These are phyloP conservation scores for Riptortus pedestris DNA, from an alignment of 1,140 invertebrate genomes.

Conservation along the genomic window DNA sequence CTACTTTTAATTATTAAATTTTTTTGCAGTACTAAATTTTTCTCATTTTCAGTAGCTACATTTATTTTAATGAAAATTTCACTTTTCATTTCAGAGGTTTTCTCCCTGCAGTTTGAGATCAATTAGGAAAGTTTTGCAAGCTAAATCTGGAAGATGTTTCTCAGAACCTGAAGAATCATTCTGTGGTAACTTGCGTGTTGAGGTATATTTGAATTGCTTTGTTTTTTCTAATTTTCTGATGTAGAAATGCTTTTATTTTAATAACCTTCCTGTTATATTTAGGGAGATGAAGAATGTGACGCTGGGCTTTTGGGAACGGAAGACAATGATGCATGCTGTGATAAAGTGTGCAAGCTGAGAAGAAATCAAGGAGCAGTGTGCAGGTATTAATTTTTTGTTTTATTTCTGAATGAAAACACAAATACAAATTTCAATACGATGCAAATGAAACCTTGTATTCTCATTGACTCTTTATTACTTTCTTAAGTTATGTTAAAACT, in stretches of 20 bases:
- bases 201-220: slow-evolving; percentile 39
- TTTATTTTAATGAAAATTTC: background rate
- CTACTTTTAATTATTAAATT: slow-evolving; percentile 1
- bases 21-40: background rate
- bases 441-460: too few species aligned
- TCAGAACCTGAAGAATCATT: slow-evolving; percentile 89
- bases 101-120: slow-evolving; percentile 86
- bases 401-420: background rate
- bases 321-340: slow-evolving; percentile 83
- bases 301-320: slow-evolving; percentile 83
- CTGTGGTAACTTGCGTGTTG: slow-evolving; percentile 85
- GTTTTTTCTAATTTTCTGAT: too few species aligned
- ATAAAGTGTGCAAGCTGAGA: slow-evolving; percentile 81
- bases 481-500: background rate
- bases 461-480: too few species aligned
- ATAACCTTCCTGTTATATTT: background rate
- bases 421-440: too few species aligned
- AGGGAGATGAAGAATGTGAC: slow-evolving; percentile 86
- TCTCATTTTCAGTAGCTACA: background rate
- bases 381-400: slow-evolving; percentile 49
- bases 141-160: slow-evolving; percentile 85
- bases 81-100: slow-evolving; percentile 59
- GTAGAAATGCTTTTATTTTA: too few species aligned
- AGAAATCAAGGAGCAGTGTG: slow-evolving; percentile 70
- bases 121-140: slow-evolving; percentile 82